phyloP scores from a whole-genome alignment of 2,888 invertebrate species.

The Tricholauxania praeusta region DNA sequence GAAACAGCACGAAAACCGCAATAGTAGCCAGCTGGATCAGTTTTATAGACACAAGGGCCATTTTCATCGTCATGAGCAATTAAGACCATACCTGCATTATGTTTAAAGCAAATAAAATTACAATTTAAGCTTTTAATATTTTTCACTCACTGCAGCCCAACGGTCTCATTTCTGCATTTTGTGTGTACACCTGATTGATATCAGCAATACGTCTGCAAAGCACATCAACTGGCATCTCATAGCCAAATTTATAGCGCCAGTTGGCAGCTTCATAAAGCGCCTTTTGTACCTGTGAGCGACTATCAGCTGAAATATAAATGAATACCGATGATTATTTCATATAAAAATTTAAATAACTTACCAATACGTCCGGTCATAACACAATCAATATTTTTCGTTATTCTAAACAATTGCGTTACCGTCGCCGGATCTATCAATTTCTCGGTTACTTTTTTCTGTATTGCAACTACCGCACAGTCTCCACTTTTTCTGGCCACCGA shows the following conservation, averaged over 20 bases:
- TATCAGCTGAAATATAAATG: slow-evolving; percentile 78
- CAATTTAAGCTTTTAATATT: background rate
- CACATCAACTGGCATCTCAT: slow-evolving; percentile 94
- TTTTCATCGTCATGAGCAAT: slow-evolving; percentile 89
- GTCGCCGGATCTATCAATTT: slow-evolving; percentile 93
- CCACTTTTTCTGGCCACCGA: slow-evolving; percentile 95
- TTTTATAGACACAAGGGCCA: slow-evolving; percentile 94
- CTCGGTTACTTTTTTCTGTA: slow-evolving; percentile 98
- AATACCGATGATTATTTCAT: background rate
- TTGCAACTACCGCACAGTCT: slow-evolving; percentile 96
- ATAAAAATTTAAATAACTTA: slow-evolving; percentile 64
- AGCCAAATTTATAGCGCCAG: slow-evolving; percentile 96
- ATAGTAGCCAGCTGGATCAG: slow-evolving; percentile 99
- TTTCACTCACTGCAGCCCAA: slow-evolving; percentile 82
- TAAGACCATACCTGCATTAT: slow-evolving; percentile 83
- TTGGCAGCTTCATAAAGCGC: slow-evolving; percentile 97
- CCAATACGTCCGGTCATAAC: slow-evolving; percentile 98
- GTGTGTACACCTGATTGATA: slow-evolving; percentile 96
- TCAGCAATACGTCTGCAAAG: slow-evolving; percentile 96
- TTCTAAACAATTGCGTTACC: slow-evolving; percentile 91
- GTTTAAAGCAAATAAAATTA: background rate
- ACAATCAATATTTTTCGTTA: slow-evolving; percentile 91
- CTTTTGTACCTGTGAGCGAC: slow-evolving; percentile 94
- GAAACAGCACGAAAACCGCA: slow-evolving; percentile 95
- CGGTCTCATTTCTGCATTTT: slow-evolving; percentile 99